Evolutionary conservation across 2,113 vertebrate species (phyloP).

Genomic region (Bolborhynchus lineola): DNA sequence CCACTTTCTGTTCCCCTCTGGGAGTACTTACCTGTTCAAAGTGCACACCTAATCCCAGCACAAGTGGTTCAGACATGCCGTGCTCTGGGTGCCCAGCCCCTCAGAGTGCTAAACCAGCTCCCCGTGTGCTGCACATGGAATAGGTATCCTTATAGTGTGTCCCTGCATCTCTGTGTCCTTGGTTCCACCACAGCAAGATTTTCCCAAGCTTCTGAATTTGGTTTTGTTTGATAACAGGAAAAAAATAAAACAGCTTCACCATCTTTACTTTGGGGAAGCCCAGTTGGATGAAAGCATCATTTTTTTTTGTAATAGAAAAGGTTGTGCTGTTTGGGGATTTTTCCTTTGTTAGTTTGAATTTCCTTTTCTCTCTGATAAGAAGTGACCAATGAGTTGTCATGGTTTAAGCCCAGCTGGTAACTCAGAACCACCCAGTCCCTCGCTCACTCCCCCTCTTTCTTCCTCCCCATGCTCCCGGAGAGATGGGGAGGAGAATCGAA

Average conservation of each 20-base stretch:
- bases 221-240: neutral
- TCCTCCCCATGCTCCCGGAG: too few relatives aligned
- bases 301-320: neutral
- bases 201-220: neutral
- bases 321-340: neutral
- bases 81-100: neutral
- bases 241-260: neutral
- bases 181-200: neutral
- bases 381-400: neutral
- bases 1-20: neutral
- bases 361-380: neutral
- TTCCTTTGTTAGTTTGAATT: neutral
- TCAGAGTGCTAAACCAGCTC: neutral
- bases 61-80: neutral
- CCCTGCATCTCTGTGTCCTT: fast-evolving
- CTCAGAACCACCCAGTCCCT: too few relatives aligned
- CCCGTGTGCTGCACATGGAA: neutral
- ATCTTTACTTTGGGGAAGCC: neutral
- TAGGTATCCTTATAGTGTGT: neutral
- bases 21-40: neutral
- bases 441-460: too few relatives aligned
- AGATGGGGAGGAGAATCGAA: too few relatives aligned
- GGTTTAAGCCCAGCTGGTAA: too few relatives aligned
- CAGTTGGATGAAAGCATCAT: neutral
- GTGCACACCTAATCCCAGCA: neutral